These are phyloP conservation scores for Plebejus melissa DNA, from an alignment of 2,888 invertebrate species.

Conservation along the genomic window DNA sequence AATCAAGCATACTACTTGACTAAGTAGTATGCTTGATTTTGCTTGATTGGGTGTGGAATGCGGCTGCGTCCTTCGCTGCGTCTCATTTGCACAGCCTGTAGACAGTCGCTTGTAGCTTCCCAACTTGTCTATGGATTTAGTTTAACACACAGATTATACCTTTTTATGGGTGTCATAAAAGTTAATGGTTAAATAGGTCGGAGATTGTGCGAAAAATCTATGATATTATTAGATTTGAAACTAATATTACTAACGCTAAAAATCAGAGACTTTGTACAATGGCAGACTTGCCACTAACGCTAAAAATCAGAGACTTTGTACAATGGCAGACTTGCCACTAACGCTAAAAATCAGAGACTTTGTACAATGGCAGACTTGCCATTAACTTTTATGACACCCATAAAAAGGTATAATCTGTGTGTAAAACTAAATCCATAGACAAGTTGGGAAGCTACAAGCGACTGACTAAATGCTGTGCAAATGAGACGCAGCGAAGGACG, in stretches of 20 bases:
- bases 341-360: neutral
- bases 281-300: neutral
- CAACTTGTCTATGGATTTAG: slow-evolving; percentile 53
- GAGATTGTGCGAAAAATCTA: neutral
- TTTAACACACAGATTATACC: slow-evolving; percentile 30
- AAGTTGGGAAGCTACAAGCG: slow-evolving; percentile 64
- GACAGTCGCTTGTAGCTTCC: slow-evolving; percentile 61
- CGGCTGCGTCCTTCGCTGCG: slow-evolving; percentile 76
- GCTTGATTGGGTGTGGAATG: slow-evolving; percentile 60
- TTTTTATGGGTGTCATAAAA: neutral
- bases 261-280: neutral
- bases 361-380: neutral
- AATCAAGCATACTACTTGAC: neutral
- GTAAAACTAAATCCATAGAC: slow-evolving; percentile 46
- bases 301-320: neutral
- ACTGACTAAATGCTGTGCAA: slow-evolving; percentile 65
- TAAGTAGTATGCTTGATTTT: no score
- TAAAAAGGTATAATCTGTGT: slow-evolving; percentile 7
- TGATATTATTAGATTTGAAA: no score
- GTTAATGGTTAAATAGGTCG: neutral
- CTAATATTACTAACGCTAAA: neutral
- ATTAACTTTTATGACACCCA: neutral
- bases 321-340: neutral
- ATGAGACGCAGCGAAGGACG: slow-evolving; percentile 75
- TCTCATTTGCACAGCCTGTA: slow-evolving; percentile 71